phyloP scores from a whole-genome alignment of 1,140 invertebrate genomes.

The Coptotermes formosanus region DNA sequence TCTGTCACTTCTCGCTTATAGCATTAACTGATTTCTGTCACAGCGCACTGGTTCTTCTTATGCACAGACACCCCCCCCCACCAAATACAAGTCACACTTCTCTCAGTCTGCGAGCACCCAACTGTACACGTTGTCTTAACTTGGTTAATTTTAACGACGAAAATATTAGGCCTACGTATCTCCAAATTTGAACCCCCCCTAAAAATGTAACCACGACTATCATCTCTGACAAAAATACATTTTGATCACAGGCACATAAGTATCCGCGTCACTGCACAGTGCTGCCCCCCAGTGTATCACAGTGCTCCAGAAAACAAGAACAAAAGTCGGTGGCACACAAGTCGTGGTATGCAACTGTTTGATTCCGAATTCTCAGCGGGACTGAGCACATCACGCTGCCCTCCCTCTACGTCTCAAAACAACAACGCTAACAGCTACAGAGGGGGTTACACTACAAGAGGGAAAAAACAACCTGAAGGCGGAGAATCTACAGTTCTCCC shows the following conservation, averaged over 20 bases:
- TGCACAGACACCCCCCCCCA: too few species aligned
- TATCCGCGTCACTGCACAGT: not conserved
- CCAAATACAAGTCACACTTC: too few species aligned
- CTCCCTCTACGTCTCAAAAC: not conserved
- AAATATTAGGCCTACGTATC: too few species aligned
- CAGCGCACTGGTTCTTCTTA: too few species aligned
- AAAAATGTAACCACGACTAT: not conserved
- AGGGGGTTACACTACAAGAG: not conserved
- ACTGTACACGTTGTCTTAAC: too few species aligned
- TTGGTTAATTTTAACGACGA: too few species aligned
- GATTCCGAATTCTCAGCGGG: slow-evolving; percentile 25
- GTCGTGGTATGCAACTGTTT: slow-evolving; percentile 20
- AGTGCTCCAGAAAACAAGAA: not conserved
- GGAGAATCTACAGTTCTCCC: not conserved
- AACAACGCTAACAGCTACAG: not conserved
- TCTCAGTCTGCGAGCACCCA: too few species aligned
- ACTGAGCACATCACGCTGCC: slow-evolving; percentile 20
- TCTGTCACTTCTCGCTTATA: too few species aligned
- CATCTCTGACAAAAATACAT: slow-evolving; percentile 1
- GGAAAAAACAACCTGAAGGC: not conserved
- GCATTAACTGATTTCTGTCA: too few species aligned
- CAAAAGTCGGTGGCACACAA: not conserved
- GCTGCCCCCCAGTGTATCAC: not conserved
- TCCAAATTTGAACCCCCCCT: not conserved
- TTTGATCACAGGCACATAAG: not conserved